These are phyloP conservation scores for Tinamus guttatus DNA, from an alignment of 2,113 vertebrate genomes.

Conservation along the genomic window DNA sequence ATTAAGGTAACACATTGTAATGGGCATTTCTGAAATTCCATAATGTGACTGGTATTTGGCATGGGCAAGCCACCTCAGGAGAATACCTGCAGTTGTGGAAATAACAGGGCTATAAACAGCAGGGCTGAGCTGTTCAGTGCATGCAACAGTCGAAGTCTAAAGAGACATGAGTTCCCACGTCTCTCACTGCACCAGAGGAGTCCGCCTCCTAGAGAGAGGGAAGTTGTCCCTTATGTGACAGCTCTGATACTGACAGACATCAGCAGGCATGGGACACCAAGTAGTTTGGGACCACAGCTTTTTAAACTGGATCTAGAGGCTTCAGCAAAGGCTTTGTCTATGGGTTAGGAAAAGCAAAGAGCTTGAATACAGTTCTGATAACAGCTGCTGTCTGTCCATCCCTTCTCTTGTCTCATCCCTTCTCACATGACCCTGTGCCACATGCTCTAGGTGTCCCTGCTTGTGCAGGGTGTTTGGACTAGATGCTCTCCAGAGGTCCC, in stretches of 20 bases:
- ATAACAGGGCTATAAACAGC: constrained; percentile 56
- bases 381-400: background rate
- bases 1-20: constrained; percentile 57
- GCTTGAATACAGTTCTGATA: background rate
- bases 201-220: background rate
- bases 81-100: background rate
- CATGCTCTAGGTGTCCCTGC: no score
- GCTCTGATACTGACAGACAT: background rate
- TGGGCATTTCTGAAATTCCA: constrained; percentile 65
- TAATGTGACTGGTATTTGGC: constrained; percentile 27
- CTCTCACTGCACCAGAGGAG: background rate
- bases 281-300: background rate
- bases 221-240: background rate
- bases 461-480: no score
- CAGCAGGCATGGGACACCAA: background rate
- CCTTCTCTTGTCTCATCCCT: background rate
- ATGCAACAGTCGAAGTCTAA: background rate
- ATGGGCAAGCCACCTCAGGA: constrained; percentile 32
- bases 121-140: background rate
- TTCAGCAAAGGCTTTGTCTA: background rate
- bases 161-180: background rate
- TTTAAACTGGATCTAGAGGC: background rate
- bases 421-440: no score
- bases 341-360: background rate
- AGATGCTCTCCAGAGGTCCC: no score